Evolutionary conservation across 2,113 vertebrate genomes (phyloP), one percentile per base, ranked within the genome.

Genomic region (Phycodurus eques): DNA sequence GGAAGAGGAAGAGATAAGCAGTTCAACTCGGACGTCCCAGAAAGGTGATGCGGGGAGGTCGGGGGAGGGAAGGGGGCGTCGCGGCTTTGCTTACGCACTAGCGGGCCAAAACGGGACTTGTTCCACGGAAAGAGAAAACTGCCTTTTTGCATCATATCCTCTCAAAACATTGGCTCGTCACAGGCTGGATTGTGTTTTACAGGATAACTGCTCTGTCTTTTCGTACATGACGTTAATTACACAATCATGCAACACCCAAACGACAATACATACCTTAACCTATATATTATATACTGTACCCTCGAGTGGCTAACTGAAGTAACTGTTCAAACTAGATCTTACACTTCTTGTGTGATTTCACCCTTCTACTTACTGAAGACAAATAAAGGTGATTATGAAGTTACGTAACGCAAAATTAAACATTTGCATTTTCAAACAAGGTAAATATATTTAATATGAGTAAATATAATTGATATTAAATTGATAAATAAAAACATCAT

Each of bases 1-100:
- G 88, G 83, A 88, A 90, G 71, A 72, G 90, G 86, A 88, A 89
- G 64, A 54, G 89, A 91, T 84, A 85, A 87, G 83, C 66, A 72
- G 77, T 83, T 80, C 83, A 88, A 81, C 76, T 85, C 70, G 67
- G 79, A 74, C 65, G 14, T 79, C 85, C 85, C 85, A 84, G 78
- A 88, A 76, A 80, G 70, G 84, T 84, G 79, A 81, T 74, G 80
- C 74, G 70, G 64, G 70, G 69, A 74, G 33, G 19, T 14, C 22
- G 4, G 5, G 27, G 22, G 56, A 4, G 31, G 57, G 5, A 79
- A 76, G 86, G 88, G 88, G 87, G 82, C 72, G 83, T 82, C 71
- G 80, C 71, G 76, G 78, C 65, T 78, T 83, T 88, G 87, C 83
- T 88, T 84, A 89, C 87, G 87, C 85, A 85, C 67, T 71, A 64